These are phyloP conservation scores for Smittia sp. DNA, from an alignment of 2,888 invertebrate genomes.

Conservation along the genomic window DNA sequence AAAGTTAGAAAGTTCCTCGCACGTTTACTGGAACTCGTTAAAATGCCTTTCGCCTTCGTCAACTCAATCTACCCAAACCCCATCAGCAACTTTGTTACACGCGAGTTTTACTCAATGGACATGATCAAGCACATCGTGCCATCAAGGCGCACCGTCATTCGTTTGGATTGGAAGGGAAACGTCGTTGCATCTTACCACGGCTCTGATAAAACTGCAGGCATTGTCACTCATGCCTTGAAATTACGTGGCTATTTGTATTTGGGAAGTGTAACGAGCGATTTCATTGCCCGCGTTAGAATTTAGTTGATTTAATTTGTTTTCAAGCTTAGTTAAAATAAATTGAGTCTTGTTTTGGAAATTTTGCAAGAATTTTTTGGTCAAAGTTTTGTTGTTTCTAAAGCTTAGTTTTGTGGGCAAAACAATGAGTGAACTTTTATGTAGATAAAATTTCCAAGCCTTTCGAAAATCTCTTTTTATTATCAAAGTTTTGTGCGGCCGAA, in stretches of 20 bases:
- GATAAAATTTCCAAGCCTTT: too few species aligned
- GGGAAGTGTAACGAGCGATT: conserved; percentile 68
- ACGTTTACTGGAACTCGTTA: conserved; percentile 59
- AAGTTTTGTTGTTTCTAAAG: too few species aligned
- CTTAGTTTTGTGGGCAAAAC: too few species aligned
- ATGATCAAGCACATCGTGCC: conserved; percentile 52
- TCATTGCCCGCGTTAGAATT: conserved; percentile 58
- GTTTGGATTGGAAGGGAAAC: conserved; percentile 69
- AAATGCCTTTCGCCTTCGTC: conserved; percentile 63
- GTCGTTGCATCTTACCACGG: conserved; percentile 67
- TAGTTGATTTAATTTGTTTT: conserved; percentile 1
- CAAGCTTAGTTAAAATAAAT: conserved; percentile 17
- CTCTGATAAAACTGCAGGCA: conserved; percentile 57
- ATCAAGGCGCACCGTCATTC: conserved; percentile 59
- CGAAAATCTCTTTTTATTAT: conserved; percentile 48
- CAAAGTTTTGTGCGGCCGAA: neutral
- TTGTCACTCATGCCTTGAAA: conserved; percentile 66
- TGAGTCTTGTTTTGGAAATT: neutral
- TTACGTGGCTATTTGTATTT: conserved; percentile 64
- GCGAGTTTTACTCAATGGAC: conserved; percentile 68
- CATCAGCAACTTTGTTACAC: conserved; percentile 60
- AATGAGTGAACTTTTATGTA: too few species aligned
- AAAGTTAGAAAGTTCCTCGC: conserved; percentile 63
- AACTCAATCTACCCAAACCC: conserved; percentile 66
- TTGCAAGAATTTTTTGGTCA: too few species aligned